Conservation (phyloP, 2,888 invertebrate species). For the Nasonovia ribisnigri region DNA sequence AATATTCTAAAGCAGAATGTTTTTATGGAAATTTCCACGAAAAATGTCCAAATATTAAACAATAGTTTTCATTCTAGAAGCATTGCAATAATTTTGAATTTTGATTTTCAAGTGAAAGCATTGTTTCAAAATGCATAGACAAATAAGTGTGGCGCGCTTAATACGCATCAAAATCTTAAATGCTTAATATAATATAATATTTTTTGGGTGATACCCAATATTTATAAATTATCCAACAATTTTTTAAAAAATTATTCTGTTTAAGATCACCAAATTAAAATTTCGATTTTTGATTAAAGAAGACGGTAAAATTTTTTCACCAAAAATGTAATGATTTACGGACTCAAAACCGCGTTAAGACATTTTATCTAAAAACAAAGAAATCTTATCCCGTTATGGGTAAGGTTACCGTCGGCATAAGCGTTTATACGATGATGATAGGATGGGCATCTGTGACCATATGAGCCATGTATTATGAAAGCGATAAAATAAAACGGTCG, state of each 20-base stretch:
- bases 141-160: neutral
- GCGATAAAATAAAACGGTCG: neutral
- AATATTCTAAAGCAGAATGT: neutral
- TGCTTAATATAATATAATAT: neutral
- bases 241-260: neutral
- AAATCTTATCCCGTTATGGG: neutral
- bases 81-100: neutral
- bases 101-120: neutral
- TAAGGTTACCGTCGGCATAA: no score
- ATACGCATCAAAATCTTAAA: neutral
- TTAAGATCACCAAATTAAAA: neutral
- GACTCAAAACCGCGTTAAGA: neutral
- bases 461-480: neutral
- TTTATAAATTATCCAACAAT: neutral
- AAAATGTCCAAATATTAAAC: neutral
- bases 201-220: neutral
- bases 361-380: neutral
- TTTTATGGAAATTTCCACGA: neutral
- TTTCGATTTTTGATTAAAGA: neutral
- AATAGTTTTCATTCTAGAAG: neutral
- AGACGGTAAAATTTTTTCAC: neutral
- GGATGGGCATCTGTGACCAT: neutral
- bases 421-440: no score
- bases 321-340: neutral
- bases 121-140: neutral